These are phyloP conservation scores for Lasioglossum marginatum DNA, from an alignment of 2,888 invertebrate genomes.

Conservation along the genomic window DNA sequence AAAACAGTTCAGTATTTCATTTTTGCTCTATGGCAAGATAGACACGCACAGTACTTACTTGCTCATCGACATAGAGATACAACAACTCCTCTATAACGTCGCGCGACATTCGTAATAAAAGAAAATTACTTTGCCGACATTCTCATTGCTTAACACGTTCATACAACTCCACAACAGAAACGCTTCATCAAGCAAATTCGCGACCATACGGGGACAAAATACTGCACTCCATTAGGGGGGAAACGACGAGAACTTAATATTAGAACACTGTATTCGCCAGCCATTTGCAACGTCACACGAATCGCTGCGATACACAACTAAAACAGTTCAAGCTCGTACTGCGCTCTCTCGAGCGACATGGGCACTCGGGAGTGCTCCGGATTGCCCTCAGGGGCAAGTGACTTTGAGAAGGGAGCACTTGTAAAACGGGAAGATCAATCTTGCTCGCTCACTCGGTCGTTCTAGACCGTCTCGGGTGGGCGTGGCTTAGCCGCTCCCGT, in stretches of 20 bases:
- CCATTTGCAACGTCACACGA: slow-evolving; percentile 9
- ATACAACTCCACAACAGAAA: background rate
- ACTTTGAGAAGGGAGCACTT: background rate
- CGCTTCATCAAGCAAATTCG: background rate
- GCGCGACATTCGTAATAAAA: background rate
- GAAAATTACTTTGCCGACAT: background rate
- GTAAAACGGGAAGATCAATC: background rate
- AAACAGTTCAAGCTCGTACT: background rate
- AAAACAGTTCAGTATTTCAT: background rate
- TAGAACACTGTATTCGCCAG: slow-evolving; percentile 15
- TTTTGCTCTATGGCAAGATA: background rate
- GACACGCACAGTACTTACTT: background rate
- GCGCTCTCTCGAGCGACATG: background rate
- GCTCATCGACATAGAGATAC: background rate
- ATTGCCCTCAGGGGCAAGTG: background rate
- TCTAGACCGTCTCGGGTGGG: background rate
- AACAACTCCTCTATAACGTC: background rate
- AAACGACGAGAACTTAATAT: background rate
- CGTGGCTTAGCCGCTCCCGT: background rate
- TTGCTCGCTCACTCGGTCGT: background rate
- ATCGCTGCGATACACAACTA: slow-evolving; percentile 12
- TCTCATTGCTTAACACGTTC: background rate
- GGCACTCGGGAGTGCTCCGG: background rate
- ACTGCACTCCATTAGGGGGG: background rate
- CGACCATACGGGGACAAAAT: background rate